A percentile compares a stretch with the other conserved stretches of the same genome.
These are phyloP conservation scores for Brachyistius frenatus DNA, from an alignment of 2,113 vertebrate genomes.

Conservation along the genomic window DNA sequence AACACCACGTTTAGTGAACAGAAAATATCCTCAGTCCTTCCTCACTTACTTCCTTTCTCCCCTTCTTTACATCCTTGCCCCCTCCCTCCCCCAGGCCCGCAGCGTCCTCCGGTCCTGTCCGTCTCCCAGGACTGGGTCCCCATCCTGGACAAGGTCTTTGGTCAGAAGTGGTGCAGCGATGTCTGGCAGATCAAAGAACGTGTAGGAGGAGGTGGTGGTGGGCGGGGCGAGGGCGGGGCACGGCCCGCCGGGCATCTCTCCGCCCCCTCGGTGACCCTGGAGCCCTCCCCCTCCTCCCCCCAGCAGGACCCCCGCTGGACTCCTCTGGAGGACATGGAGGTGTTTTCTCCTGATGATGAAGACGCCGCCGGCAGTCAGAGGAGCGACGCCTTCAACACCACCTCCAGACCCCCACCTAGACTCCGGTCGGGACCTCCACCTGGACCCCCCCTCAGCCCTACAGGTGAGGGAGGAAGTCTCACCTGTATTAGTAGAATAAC, in stretches of 20 bases:
- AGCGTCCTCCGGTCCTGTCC: constrained; percentile 62
- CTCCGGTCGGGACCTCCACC: background rate
- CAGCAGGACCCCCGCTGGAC: constrained; percentile 80
- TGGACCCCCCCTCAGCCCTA: constrained; percentile 52
- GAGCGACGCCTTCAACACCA: background rate
- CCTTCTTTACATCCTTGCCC: too few relatives aligned
- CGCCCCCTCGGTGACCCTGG: constrained; percentile 49
- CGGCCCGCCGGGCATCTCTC: constrained; percentile 1
- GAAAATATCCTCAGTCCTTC: too few relatives aligned
- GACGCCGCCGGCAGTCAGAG: background rate
- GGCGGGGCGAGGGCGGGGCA: background rate
- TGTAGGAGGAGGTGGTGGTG: background rate
- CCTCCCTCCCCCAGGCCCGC: constrained; percentile 37
- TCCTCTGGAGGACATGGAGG: constrained; percentile 79
- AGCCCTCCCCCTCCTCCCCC: constrained; percentile 67
- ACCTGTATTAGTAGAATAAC: too few relatives aligned
- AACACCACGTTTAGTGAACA: too few relatives aligned
- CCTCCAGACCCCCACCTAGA: background rate
- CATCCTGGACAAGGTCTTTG: constrained; percentile 85
- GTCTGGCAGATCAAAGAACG: constrained; percentile 78
- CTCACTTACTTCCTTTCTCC: too few relatives aligned
- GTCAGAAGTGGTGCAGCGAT: constrained; percentile 84
- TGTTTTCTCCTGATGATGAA: constrained; percentile 66
- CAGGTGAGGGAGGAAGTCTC: constrained; percentile 47
- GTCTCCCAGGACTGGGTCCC: constrained; percentile 86